Evolutionary conservation across 1,140 invertebrate genomes (phyloP), one percentile per base, ranked within the genome.

Genomic region (Heliconius eleuchia): DNA sequence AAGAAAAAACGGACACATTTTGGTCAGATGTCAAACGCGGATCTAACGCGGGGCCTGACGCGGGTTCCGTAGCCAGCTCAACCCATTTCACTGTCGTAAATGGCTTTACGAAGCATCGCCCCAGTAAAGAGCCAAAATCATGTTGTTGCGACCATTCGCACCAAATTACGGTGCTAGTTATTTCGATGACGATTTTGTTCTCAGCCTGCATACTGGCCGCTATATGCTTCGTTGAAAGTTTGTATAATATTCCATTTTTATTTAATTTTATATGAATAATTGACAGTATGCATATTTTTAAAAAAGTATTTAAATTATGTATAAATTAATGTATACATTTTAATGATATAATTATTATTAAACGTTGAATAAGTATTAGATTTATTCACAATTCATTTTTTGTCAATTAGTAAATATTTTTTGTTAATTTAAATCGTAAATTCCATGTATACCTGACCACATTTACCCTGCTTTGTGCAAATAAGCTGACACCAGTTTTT

Each of bases 51-150:
- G 92, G 90, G 83, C 94, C 94, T 84, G 97, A 97, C 85, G 95
- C 96, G 52, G 95, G 95, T 30, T 98, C 97, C n/a, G 95, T 97
- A 78, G 97, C 97, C 42, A 97, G 97, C 90, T 98, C 97, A 78
- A 98, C 97, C 77, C 97, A 98, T 91, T 98, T 98, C 88, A 98
- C 97, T 7, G 97, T 98, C 60, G 96, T 98, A 71, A 97, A 97
- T 88, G 97, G 97, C 19, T 96, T 97, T 85, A 96, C 96, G 55
- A 96, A 96, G 92, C 96, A 96, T 70, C 86, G 92, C 13, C 74
- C 88, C 19, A 89, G 84, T 70, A 94, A 94, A 80, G 93, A 91
- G 77, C 84, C 84, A 13, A 94, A 95, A 78, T 95, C 96, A 79
- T 97, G 96, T 82, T 97, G 96, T 89, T 97, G 97, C 91, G 95